These are phyloP conservation scores for Mimas tiliae DNA, from an alignment of 2,888 invertebrate species.

Conservation along the genomic window DNA sequence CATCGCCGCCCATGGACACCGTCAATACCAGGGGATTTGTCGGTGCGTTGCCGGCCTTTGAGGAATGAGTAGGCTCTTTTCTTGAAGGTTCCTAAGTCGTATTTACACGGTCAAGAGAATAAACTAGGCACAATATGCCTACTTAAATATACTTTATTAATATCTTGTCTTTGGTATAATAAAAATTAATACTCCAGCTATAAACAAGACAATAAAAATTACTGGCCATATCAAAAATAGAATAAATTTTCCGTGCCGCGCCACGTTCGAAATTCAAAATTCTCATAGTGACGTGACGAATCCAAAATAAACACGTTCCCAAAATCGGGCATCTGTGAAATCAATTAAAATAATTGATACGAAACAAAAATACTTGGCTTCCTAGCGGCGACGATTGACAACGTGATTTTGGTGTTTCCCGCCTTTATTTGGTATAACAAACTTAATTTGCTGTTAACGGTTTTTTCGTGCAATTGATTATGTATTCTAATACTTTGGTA, in stretches of 20 bases:
- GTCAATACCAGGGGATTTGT: no score
- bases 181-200: background rate
- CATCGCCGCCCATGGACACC: no score
- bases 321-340: conserved; percentile 67
- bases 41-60: no score
- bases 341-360: conserved; percentile 82
- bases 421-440: conserved; percentile 54
- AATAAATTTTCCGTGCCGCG: conserved; percentile 12
- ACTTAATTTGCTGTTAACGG: conserved; percentile 32
- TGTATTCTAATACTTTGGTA: conserved; percentile 34
- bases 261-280: conserved; percentile 36
- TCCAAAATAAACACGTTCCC: conserved; percentile 45
- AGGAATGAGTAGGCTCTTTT: no score
- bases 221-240: background rate
- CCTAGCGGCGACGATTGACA: conserved; percentile 68
- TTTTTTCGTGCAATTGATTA: conserved; percentile 33
- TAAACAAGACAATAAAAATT: background rate
- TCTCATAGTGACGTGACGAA: conserved; percentile 48
- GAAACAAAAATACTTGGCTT: conserved; percentile 77
- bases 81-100: no score
- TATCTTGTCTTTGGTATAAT: no score
- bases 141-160: no score
- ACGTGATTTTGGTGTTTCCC: conserved; percentile 68
- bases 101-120: background rate
- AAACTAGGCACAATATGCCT: background rate